Conservation (phyloP, 2,797 vertebrate genomes). For the Bryconaethiops microstoma region DNA sequence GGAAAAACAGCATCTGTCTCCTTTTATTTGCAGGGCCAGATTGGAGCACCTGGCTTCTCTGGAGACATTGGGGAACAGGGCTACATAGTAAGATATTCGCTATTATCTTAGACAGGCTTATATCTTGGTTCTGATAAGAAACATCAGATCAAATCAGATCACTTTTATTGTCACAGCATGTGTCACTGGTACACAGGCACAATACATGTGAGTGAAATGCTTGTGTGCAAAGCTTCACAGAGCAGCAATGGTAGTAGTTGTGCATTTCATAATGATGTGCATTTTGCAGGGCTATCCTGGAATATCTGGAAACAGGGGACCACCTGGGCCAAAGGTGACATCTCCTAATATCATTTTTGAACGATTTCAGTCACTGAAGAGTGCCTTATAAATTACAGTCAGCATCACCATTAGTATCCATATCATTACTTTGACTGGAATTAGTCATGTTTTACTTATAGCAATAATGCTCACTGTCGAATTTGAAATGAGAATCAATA, state of each 20-base stretch:
- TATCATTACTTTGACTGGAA: background rate
- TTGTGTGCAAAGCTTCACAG: too few relatives aligned
- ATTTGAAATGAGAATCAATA: background rate
- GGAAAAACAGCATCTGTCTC: background rate
- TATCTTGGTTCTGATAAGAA: background rate
- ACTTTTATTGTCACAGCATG: too few relatives aligned
- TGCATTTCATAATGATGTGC: conserved; percentile 17
- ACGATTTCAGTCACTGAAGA: background rate
- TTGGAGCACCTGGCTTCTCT: conserved; percentile 71
- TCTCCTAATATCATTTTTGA: background rate
- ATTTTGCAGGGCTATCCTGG: conserved; percentile 73
- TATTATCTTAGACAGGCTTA: conserved; percentile 1
- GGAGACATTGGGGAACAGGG: conserved; percentile 77
- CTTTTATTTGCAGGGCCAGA: conserved; percentile 71
- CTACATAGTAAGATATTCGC: conserved; percentile 66
- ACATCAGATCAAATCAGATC: too few relatives aligned
- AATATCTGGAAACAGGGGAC: conserved; percentile 63
- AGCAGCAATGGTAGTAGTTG: too few relatives aligned
- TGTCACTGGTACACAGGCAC: too few relatives aligned
- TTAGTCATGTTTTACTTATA: background rate
- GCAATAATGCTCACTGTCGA: background rate
- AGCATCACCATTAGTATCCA: too few relatives aligned
- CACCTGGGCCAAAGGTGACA: conserved; percentile 66
- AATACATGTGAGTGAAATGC: too few relatives aligned
- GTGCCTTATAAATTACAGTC: background rate